Evolutionary conservation across 2,113 vertebrate genomes (phyloP), one percentile per base, ranked within the genome.

Genomic region (Channa argus): DNA sequence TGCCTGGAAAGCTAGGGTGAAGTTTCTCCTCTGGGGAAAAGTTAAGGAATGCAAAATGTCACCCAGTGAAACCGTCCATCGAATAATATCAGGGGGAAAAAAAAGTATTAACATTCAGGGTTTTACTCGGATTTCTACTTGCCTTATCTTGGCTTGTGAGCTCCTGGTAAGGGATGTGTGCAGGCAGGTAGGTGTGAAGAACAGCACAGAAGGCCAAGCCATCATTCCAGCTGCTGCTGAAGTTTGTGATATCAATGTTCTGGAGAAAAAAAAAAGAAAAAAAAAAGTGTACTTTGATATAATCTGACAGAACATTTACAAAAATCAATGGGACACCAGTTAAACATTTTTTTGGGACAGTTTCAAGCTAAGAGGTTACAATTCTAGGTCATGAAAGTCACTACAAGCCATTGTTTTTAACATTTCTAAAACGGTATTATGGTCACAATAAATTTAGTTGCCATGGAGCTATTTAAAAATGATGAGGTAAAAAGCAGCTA

Each of bases 151-250:
- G 98, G 86, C 95, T 95, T 88, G 92, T 96, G 60, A 99, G 95
- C 37, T 99, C 97, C 70, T 98, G 97, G 78, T 98, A 99, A 0
- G 97, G 97, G 83, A 99, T 99, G 79, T 99, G 97, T 8, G 97
- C 97, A 0, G 97, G 97, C 61, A 99, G 95, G 73, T 99, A 99
- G 0, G 97, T 99, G 78, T 99, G 97, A 14, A 99, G 95, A 54
- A 99, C 91, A 0, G 97, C 97, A 11, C 97, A 99, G 92, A 99
- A 99, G 51, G 97, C 97, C 77, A 99, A 88, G 10, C 97, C 97
- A 1, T 99, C 97, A 0, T 99, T 99, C 98, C 98, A 99, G 90
- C 98, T 99, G 91, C 97, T 99, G 95, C 97, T 99, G 93, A 99
- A 99, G 92, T 99, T 99, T 8, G 97, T 99, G 78, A 99, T 98